phyloP scores from a whole-genome alignment of 2,113 vertebrate species.

The Etheostoma cragini region DNA sequence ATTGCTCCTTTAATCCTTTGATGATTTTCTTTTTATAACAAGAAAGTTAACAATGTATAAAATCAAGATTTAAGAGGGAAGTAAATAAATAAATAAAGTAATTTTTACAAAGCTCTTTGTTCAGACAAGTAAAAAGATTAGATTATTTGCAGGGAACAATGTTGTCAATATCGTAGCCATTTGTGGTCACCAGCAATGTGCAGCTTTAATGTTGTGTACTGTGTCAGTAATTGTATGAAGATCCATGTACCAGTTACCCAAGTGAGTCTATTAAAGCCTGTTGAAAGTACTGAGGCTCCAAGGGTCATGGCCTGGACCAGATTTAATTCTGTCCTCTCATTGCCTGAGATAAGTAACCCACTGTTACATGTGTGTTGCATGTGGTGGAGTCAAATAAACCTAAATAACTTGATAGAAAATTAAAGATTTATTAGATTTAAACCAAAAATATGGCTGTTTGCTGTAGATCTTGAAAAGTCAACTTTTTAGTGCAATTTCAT shows the following conservation, averaged over 20 bases:
- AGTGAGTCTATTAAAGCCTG: conserved; percentile 3
- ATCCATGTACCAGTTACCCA: neutral
- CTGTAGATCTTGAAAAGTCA: neutral
- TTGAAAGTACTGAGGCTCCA: conserved; percentile 7
- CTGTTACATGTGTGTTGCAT: neutral
- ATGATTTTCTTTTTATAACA: neutral
- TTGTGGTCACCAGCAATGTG: neutral
- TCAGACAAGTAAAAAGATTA: neutral
- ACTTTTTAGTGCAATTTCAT: neutral
- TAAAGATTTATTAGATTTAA: neutral
- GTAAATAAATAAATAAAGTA: neutral
- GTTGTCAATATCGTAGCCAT: neutral
- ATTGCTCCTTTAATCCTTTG: conserved; percentile 1
- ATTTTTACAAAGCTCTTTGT: neutral
- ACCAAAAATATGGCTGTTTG: neutral
- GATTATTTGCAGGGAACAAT: neutral
- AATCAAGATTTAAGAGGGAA: neutral
- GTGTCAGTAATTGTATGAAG: neutral
- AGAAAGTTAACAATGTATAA: neutral
- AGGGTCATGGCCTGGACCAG: conserved; percentile 10
- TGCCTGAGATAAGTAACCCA: neutral
- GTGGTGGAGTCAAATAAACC: neutral
- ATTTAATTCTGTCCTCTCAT: neutral
- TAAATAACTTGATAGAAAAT: neutral
- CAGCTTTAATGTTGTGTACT: neutral